Evolutionary conservation across 2,797 vertebrate species (phyloP), one percentile per base, ranked within the genome.

Genomic region (Tenualosa thibaudeaui): DNA sequence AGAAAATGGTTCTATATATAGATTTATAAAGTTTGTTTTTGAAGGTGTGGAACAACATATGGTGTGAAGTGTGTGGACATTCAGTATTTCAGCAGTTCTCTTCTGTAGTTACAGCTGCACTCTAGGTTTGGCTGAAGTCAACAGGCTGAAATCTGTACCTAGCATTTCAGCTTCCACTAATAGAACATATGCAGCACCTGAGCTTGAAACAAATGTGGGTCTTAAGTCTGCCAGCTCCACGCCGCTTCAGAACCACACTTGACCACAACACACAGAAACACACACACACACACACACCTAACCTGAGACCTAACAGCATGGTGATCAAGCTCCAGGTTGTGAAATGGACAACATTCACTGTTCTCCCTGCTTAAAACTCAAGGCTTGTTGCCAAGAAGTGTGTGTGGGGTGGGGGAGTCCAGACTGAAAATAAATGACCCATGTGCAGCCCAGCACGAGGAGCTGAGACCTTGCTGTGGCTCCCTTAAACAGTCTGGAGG

Each of bases 401-500:
- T 71, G 81, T 85, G 85, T 37, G 24, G 26, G 62, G 24, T 12
- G 24, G 24, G 62, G 2, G 65, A 71, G 65, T 24, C 58, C 58
- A 62, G 58, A 24, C 87, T 89, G 50, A 54, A 89, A 90, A 89
- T 93, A 92, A 93, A 93, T 93, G 91, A 87, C 83, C 0, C n/a
- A 85, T 78, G 71, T 84, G 82, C 87, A 88, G 88, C 85, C 87
- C 56, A 85, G 87, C 89, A 91, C 88, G 86, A 85, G 82, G 78
- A 83, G 90, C 83, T 89, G 88, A 92, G 90, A 85, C 40, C 85
- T 86, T 86, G 89, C 92, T 92, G 91, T 92, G 92, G 91, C 90
- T 92, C 90, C 88, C 87, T 90, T 89, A 90, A 94, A 92, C 91
- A 91, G 85, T 91, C 87, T 85, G 86, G 90, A 90, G 89, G 89